These are phyloP conservation scores for Paracentrotus lividus DNA, from an alignment of 53 echinoderm and acorn worm genomes.

Conservation along the genomic window DNA sequence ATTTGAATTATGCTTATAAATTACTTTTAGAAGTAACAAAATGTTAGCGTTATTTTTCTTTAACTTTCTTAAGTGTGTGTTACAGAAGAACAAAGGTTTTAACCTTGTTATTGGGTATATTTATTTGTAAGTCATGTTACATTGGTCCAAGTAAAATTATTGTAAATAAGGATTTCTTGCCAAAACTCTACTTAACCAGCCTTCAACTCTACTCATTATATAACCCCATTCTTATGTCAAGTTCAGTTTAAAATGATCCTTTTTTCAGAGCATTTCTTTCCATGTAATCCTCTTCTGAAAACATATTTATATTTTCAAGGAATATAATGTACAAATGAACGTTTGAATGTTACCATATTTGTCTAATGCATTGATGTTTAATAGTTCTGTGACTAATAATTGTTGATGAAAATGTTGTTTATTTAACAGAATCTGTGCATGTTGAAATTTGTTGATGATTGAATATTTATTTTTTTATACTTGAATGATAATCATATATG, in stretches of 20 bases:
- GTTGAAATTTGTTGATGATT: conserved; percentile 25
- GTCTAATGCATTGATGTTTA: not conserved
- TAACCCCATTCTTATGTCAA: not conserved
- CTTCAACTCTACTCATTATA: conserved; percentile 27
- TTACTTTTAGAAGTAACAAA: not conserved
- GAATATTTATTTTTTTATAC: conserved; percentile 68
- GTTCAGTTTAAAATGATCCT: not conserved
- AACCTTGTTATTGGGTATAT: not conserved
- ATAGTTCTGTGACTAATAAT: conserved; percentile 4
- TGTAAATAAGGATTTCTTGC: conserved; percentile 37
- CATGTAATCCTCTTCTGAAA: conserved; percentile 43
- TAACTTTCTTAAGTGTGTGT: conserved; percentile 21
- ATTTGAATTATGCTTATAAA: not conserved
- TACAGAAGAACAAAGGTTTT: not conserved
- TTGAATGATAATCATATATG: conserved; percentile 52
- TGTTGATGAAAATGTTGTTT: not conserved
- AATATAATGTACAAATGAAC: conserved; percentile 51
- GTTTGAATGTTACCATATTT: not conserved
- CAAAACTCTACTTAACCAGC: conserved; percentile 50
- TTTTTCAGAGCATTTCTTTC: conserved; percentile 45
- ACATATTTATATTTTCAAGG: conserved; percentile 13
- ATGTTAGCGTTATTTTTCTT: conserved; percentile 17
- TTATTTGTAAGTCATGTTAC: not conserved
- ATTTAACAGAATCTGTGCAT: conserved; percentile 50
- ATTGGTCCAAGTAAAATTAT: not conserved